Percentiles rank a stretch among this genome's conserved stretches.
phyloP scores from a whole-genome alignment of 2,113 vertebrate genomes.

The rabbit (Oryctolagus cuniculus) region mOryCun1.1 NC_091432.1:71912001-71912500 shows the following conservation, averaged over 20 bases:
- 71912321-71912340: not conserved
- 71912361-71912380: not conserved
- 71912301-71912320: not conserved
- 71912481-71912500: too few relatives aligned
- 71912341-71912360: not conserved
- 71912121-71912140: slow-evolving; percentile 9
- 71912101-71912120: slow-evolving; percentile 7
- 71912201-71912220: not conserved
- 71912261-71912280: not conserved
- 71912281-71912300: not conserved
- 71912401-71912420: not conserved
- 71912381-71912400: not conserved
- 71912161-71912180: slow-evolving; percentile 1
- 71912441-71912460: too few relatives aligned
- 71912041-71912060: not conserved
- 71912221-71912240: not conserved
- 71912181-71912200: not conserved
- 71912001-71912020: slow-evolving; percentile 54
- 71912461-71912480: too few relatives aligned
- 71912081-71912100: not conserved
- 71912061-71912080: too few relatives aligned
- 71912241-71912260: not conserved
- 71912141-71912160: slow-evolving; percentile 19
- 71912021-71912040: not conserved
- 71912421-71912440: not conserved